Evolutionary conservation across 2,113 vertebrate genomes (phyloP).

Genomic region (Gadus chalcogrammus): DNA sequence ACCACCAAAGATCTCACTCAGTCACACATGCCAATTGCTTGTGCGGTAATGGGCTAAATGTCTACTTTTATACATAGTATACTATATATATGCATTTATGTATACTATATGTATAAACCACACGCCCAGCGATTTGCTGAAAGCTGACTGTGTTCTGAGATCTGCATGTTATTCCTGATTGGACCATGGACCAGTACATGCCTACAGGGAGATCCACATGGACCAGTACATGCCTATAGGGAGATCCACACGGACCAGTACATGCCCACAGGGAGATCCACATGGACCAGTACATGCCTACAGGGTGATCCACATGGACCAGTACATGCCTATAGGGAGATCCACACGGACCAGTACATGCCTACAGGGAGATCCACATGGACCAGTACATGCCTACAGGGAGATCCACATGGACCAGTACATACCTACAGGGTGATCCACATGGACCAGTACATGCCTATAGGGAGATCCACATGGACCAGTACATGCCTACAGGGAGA

Average conservation of each 20-base stretch:
- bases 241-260: too few relatives aligned
- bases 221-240: slow-evolving; percentile 79
- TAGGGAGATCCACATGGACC: slow-evolving; percentile 80
- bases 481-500: slow-evolving; percentile 89
- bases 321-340: slow-evolving; percentile 73
- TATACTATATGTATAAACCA: too few relatives aligned
- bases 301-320: slow-evolving; percentile 77
- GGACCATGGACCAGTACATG: slow-evolving; percentile 52
- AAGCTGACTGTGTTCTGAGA: too few relatives aligned
- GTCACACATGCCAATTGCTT: too few relatives aligned
- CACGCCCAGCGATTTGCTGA: too few relatives aligned
- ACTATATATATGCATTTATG: too few relatives aligned
- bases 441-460: slow-evolving; percentile 74
- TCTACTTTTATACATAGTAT: too few relatives aligned
- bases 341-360: slow-evolving; percentile 53
- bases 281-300: too few relatives aligned
- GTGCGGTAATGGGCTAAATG: too few relatives aligned
- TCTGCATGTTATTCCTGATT: too few relatives aligned
- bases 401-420: slow-evolving; percentile 79
- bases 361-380: slow-evolving; percentile 90
- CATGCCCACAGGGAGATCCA: too few relatives aligned
- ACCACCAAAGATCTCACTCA: too few relatives aligned
- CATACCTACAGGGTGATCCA: slow-evolving; percentile 94
- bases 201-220: slow-evolving; percentile 89
- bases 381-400: slow-evolving; percentile 80